Percentiles rank a stretch among this genome's conserved stretches.
These are phyloP conservation scores for Falco biarmicus DNA, from an alignment of 2,797 vertebrate species.

Conservation along the genomic window DNA sequence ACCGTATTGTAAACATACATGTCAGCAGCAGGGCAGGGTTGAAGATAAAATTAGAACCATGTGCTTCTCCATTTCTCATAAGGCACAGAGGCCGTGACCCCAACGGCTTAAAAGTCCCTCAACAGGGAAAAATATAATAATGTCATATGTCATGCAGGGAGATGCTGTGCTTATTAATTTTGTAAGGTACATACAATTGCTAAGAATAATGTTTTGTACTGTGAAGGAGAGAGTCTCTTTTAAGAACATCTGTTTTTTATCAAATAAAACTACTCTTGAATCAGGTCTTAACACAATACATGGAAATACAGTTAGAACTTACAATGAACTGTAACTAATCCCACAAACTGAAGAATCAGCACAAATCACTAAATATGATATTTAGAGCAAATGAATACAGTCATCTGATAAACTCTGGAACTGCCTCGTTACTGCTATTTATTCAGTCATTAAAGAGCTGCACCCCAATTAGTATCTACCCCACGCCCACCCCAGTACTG, in stretches of 20 bases:
- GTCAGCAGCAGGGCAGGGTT: slow-evolving; percentile 72
- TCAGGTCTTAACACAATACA: slow-evolving; percentile 73
- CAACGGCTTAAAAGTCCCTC: slow-evolving; percentile 61
- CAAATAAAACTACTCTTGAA: slow-evolving; percentile 72
- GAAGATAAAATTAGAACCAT: slow-evolving; percentile 76
- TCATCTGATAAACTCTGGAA: slow-evolving; percentile 58
- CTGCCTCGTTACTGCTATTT: slow-evolving; percentile 9
- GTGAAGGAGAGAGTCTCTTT: slow-evolving; percentile 61
- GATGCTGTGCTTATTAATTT: slow-evolving; percentile 75
- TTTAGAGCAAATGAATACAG: slow-evolving; percentile 62
- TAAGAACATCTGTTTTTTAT: slow-evolving; percentile 77
- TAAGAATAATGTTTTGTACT: slow-evolving; percentile 74
- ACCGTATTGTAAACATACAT: slow-evolving; percentile 74
- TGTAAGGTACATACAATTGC: slow-evolving; percentile 70
- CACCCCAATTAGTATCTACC: not conserved
- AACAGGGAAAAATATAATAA: slow-evolving; percentile 69
- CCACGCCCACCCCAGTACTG: not conserved
- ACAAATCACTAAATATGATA: slow-evolving; percentile 70
- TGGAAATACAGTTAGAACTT: slow-evolving; percentile 75
- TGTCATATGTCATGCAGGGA: slow-evolving; percentile 65
- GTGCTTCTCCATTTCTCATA: slow-evolving; percentile 72
- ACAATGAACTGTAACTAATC: slow-evolving; percentile 76
- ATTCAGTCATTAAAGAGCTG: slow-evolving; percentile 5
- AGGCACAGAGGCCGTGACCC: slow-evolving; percentile 62
- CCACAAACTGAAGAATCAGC: slow-evolving; percentile 75